Conservation (phyloP, 2,113 vertebrate species). For the Amphiprion ocellaris region DNA sequence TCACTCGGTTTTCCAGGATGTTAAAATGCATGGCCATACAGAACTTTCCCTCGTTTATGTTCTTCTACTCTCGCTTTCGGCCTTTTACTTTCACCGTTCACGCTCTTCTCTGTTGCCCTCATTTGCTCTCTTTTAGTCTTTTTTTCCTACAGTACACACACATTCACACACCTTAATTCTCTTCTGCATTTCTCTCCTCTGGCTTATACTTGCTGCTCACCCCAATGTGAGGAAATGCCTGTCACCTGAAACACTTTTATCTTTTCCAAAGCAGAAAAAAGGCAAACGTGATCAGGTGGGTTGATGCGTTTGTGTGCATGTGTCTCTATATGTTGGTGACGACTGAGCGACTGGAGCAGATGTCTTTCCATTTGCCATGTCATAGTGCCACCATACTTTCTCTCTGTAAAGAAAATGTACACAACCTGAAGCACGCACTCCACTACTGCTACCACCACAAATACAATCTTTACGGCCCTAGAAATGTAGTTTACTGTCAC, state of each 20-base stretch:
- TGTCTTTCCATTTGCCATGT: constrained; percentile 34
- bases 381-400: neutral
- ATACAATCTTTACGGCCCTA: constrained; percentile 4
- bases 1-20: constrained; percentile 34
- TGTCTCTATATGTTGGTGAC: constrained; percentile 5
- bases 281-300: constrained; percentile 3
- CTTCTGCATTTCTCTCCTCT: constrained; percentile 25
- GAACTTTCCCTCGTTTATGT: constrained; percentile 49
- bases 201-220: constrained; percentile 45
- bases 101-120: constrained; percentile 24
- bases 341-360: constrained; percentile 8
- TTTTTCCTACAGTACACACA: neutral
- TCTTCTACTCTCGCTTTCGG: constrained; percentile 26
- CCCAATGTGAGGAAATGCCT: constrained; percentile 36
- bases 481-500: constrained; percentile 2
- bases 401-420: constrained; percentile 23
- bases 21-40: constrained; percentile 68
- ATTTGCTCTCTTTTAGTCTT: constrained; percentile 30
- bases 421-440: neutral
- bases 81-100: constrained; percentile 33
- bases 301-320: constrained; percentile 14
- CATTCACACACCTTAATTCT: neutral
- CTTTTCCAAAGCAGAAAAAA: constrained; percentile 53
- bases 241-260: constrained; percentile 60
- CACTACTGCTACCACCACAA: neutral